A percentile compares a stretch with the other conserved stretches of the same genome.
These are phyloP conservation scores for Stomorhina lunata DNA, from an alignment of 2,888 invertebrate genomes.

Conservation along the genomic window DNA sequence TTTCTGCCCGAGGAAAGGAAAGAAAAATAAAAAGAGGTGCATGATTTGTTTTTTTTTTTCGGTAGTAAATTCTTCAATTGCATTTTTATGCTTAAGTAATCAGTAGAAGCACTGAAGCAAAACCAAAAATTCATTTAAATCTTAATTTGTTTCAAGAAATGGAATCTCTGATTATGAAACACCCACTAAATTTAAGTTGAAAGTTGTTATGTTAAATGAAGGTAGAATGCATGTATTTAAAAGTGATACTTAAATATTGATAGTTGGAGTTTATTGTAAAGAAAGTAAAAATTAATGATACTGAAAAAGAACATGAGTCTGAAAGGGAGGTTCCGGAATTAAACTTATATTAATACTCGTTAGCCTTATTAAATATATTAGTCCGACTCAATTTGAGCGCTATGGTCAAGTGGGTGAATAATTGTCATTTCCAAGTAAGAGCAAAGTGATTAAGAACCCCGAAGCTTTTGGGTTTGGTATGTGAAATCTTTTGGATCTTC, in stretches of 20 bases:
- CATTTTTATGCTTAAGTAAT: slow-evolving; percentile 63
- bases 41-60: not conserved
- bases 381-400: no score
- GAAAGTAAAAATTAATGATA: not conserved
- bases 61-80: slow-evolving; percentile 37
- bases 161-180: slow-evolving; percentile 23
- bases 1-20: not conserved
- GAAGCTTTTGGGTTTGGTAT: no score
- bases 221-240: not conserved
- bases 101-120: slow-evolving; percentile 50
- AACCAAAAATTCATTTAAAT: slow-evolving; percentile 42
- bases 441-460: no score
- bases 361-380: no score
- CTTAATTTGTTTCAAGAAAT: slow-evolving; percentile 44
- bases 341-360: not conserved
- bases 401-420: no score
- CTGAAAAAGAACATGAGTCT: not conserved
- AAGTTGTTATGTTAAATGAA: not conserved
- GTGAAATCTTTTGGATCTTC: no score
- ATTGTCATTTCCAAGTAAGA: no score
- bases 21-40: slow-evolving; percentile 6
- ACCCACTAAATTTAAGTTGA: slow-evolving; percentile 31
- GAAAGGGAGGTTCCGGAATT: not conserved
- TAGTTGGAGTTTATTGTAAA: not conserved
- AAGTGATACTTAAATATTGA: not conserved